These are phyloP conservation scores for Meandrusa payeni DNA, from an alignment of 2,888 invertebrate genomes.

Conservation along the genomic window DNA sequence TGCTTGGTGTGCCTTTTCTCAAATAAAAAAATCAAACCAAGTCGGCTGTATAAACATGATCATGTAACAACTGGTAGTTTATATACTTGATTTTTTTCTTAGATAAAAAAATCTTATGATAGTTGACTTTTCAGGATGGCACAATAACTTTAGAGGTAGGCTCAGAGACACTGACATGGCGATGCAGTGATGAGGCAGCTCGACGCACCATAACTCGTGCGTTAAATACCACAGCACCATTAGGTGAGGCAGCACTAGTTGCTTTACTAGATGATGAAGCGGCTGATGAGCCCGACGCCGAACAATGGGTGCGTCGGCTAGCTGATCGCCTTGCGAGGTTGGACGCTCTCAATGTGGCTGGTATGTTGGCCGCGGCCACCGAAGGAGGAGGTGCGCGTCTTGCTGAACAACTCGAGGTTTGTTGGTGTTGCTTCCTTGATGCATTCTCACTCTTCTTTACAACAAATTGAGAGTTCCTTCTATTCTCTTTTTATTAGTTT, in stretches of 20 bases:
- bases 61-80: too few relatives aligned
- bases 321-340: constrained; percentile 90
- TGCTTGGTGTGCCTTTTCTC: too few relatives aligned
- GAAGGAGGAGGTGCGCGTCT: constrained; percentile 86
- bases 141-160: constrained; percentile 34
- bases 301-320: constrained; percentile 84
- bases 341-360: constrained; percentile 86
- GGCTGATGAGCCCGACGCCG: constrained; percentile 93
- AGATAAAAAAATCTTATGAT: too few relatives aligned
- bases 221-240: constrained; percentile 81
- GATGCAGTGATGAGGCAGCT: constrained; percentile 31
- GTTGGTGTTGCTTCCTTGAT: too few relatives aligned
- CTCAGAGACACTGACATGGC: constrained; percentile 36
- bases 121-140: constrained; percentile 35
- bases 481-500: too few relatives aligned
- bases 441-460: too few relatives aligned
- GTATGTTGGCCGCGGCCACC: constrained; percentile 84
- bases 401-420: constrained; percentile 66
- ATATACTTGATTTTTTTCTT: too few relatives aligned
- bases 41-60: too few relatives aligned
- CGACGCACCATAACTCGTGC: constrained; percentile 32
- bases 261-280: constrained; percentile 84
- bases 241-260: constrained; percentile 84
- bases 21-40: too few relatives aligned
- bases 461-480: too few relatives aligned